phyloP scores from a whole-genome alignment of 1,140 invertebrate genomes.

The Aethina tumida region DNA sequence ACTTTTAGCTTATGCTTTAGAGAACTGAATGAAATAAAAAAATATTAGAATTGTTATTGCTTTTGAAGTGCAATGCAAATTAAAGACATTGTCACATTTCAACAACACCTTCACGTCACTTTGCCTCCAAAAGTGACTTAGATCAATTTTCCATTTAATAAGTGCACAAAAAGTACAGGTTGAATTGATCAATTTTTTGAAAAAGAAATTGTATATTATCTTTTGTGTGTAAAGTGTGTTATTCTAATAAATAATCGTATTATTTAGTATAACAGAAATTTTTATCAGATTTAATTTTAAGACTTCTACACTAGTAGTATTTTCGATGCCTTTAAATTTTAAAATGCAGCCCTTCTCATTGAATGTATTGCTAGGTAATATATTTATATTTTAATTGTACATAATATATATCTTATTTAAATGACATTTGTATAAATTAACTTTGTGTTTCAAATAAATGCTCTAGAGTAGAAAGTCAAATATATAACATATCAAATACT shows the following conservation, averaged over 20 bases:
- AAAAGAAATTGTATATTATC: conserved; percentile 13
- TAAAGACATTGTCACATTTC: conserved; percentile 15
- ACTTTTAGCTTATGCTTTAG: conserved; percentile 25
- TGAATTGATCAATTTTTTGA: conserved; percentile 13
- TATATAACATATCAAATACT: conserved; percentile 25
- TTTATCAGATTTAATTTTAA: conserved; percentile 12
- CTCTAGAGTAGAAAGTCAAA: conserved; percentile 26
- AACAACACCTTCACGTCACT: too few species aligned
- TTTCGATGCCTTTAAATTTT: conserved; percentile 14
- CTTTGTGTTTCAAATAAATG: conserved; percentile 21
- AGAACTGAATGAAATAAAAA: conserved; percentile 18
- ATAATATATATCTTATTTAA: conserved; percentile 19
- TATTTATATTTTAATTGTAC: conserved; percentile 3
- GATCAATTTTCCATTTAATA: conserved; percentile 13
- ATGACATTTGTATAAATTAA: conserved; percentile 11
- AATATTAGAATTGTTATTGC: conserved; percentile 20
- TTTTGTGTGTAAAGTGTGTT: conserved; percentile 13
- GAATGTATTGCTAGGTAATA: conserved; percentile 7
- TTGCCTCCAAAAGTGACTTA: conserved; percentile 18
- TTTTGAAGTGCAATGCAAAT: conserved; percentile 24
- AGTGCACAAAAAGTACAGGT: conserved; percentile 11
- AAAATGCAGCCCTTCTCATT: conserved; percentile 12
- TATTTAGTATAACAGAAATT: not conserved
- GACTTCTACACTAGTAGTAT: conserved; percentile 28
- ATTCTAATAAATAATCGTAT: conserved; percentile 9